Evolutionary conservation across 2,113 vertebrate species (phyloP).

Genomic region (Siphamia tubifer): DNA sequence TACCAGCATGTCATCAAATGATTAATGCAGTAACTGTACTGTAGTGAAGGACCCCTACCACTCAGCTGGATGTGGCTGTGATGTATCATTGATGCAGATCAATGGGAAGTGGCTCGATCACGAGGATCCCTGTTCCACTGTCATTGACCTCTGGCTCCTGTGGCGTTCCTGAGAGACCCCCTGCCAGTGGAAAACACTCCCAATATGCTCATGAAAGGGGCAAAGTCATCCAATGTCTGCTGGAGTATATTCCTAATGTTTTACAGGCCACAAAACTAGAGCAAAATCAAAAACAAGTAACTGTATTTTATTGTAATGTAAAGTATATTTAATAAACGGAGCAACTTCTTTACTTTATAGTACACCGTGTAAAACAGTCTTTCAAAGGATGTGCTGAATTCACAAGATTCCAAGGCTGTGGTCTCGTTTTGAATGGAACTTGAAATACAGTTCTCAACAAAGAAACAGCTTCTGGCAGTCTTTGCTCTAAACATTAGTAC

Average conservation of each 20-base stretch:
- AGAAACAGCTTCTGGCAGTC: background rate
- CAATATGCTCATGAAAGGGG: conserved; percentile 15
- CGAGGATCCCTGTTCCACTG: conserved; percentile 42
- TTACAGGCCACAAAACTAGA: conserved; percentile 33
- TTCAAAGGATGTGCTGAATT: background rate
- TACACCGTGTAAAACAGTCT: background rate
- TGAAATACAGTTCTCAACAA: conserved; percentile 7
- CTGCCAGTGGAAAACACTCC: conserved; percentile 23
- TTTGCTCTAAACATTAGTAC: background rate
- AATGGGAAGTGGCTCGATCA: conserved; percentile 24
- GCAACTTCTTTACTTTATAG: background rate
- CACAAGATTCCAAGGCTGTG: background rate
- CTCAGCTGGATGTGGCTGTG: conserved; percentile 22
- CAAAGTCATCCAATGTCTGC: conserved; percentile 1
- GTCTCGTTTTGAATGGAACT: background rate
- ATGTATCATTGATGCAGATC: conserved; percentile 42
- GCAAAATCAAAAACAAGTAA: background rate
- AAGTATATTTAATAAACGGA: background rate
- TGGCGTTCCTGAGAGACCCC: conserved; percentile 24
- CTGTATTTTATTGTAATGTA: background rate
- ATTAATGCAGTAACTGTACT: background rate
- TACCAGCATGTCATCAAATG: background rate
- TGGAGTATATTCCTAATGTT: conserved; percentile 16
- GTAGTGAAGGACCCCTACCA: background rate
- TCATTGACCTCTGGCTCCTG: conserved; percentile 58